Conservation (phyloP, 2,113 vertebrate species). For the rat (Rattus norvegicus) region GRCr8 NC_086022.1:96242001-96242500, state of each 20-base stretch:
- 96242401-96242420: not conserved
- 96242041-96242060: not conserved
- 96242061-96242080: not conserved
- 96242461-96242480: not conserved
- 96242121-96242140: not conserved
- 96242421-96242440: not conserved
- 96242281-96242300: not conserved
- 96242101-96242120: not conserved
- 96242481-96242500: not conserved
- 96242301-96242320: not conserved
- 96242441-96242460: not conserved
- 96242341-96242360: not conserved
- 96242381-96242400: not conserved
- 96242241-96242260: not conserved
- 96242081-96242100: not conserved
- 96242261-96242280: not conserved
- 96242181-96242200: not conserved
- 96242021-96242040: not conserved
- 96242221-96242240: not conserved
- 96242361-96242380: not conserved
- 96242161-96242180: not conserved
- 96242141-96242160: not conserved
- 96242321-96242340: not conserved
- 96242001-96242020: not conserved
- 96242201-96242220: not conserved